Base-by-base conservation (phyloP, 1,140 invertebrate species). In the Drosophila santomea region DNA sequence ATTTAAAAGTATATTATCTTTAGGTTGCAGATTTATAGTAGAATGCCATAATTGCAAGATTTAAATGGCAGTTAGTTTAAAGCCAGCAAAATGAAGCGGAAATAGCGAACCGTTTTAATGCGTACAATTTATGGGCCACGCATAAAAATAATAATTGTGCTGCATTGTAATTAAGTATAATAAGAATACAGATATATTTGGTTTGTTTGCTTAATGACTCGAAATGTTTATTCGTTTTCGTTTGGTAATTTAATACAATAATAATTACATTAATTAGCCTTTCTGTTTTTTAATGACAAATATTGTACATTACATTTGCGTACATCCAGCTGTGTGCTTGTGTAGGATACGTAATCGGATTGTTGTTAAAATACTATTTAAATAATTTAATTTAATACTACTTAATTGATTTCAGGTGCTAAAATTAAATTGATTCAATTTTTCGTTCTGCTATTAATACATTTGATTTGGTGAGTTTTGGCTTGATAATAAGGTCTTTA, bases 181-280 rank as follows among this genome's bases (percentile, higher is more conserved):
- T 47, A 39, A 28, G 2, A 62, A 50, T 20, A 64, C 36, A n/a
- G 17, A 14, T 35, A 41, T 32, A 20, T 36, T 43, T 32, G 17
- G n/a, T 52, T 51, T 50, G 63, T 63, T 64, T 88, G 79, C 86
- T 85, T 78, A 88, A 84, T 84, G 80, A 84, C 62, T 74, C 64
- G 80, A 84, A 89, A 88, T 78, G 68, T 79, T 83, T 74, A 80
- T 82, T 82, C 60, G 60, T 67, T 68, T 44, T 38, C 28, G 48
- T 66, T 78, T 88, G 81, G 62, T 82, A 68, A 71, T 82, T 80
- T 73, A 81, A 74, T 78, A 85, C 68, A 84, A 80, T 80, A 80
- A 78, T 83, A 83, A 90, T 90, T 90, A 89, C 74, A 78, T 78
- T 84, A 74, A 88, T 84, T 84, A 89, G 84, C 73, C 84, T 88